phyloP scores from a whole-genome alignment of 2,113 vertebrate species.

The Ciconia maguari region DNA sequence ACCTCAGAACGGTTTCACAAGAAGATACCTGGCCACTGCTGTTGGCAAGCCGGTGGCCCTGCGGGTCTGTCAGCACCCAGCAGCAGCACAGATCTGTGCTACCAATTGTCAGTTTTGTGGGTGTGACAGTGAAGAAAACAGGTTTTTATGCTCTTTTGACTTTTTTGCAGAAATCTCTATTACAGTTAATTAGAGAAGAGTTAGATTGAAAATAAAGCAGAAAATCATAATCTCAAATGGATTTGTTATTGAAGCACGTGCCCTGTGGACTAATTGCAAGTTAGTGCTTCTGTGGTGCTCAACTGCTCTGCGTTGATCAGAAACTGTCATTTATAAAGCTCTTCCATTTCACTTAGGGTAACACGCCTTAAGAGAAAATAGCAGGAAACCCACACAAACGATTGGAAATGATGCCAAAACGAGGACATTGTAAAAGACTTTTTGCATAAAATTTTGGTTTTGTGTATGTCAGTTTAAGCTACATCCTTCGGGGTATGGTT shows the following conservation, averaged over 20 bases:
- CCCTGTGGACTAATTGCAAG: background rate
- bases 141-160: background rate
- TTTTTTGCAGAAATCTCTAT: background rate
- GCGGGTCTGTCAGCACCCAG: background rate
- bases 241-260: background rate
- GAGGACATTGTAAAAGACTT: background rate
- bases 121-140: background rate
- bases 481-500: background rate
- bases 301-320: background rate
- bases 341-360: background rate
- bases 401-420: background rate
- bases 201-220: background rate
- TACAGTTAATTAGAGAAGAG: background rate
- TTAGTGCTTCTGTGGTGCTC: background rate
- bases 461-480: background rate
- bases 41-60: background rate
- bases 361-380: background rate
- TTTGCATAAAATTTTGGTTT: background rate
- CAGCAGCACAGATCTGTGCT: too few relatives aligned
- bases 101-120: fast-evolving
- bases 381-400: background rate
- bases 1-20: background rate
- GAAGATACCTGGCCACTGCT: background rate
- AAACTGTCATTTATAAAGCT: background rate
- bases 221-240: background rate